Evolutionary conservation across 2,888 invertebrate genomes (phyloP).

Genomic region (Petrophora chlorosata): DNA sequence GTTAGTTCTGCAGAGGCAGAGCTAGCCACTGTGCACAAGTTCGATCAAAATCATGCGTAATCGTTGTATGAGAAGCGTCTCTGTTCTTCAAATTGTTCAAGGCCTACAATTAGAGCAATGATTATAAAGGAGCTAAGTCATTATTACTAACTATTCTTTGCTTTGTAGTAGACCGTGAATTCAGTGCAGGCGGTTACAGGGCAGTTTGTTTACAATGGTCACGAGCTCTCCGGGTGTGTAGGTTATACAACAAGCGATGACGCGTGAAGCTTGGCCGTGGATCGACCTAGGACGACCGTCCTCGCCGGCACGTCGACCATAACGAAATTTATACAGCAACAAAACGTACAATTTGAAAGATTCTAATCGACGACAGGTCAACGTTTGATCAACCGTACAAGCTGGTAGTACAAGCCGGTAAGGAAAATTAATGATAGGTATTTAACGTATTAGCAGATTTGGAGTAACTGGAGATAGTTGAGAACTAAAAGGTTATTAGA

Average conservation of each 20-base stretch:
- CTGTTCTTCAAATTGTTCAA: conserved; percentile 9
- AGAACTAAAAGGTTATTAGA: too few species aligned
- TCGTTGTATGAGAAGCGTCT: conserved; percentile 1
- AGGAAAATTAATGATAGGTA: too few species aligned
- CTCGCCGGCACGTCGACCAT: conserved; percentile 66
- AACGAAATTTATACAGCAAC: conserved; percentile 55
- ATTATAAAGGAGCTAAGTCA: conserved; percentile 12
- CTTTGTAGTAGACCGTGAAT: conserved; percentile 22
- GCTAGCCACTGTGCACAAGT: not conserved
- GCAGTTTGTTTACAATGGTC: conserved; percentile 29
- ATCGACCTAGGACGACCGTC: conserved; percentile 68
- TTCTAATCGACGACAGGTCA: conserved; percentile 7
- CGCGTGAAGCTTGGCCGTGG: conserved; percentile 74
- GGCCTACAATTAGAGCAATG: not conserved
- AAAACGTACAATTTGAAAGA: conserved; percentile 43
- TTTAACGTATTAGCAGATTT: too few species aligned
- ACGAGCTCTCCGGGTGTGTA: conserved; percentile 39
- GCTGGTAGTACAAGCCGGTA: too few species aligned
- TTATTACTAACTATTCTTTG: conserved; percentile 13
- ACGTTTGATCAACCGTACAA: not conserved
- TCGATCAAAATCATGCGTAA: not conserved
- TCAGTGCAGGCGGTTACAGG: conserved; percentile 22
- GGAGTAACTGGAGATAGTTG: too few species aligned
- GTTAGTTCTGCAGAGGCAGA: too few species aligned
- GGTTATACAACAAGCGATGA: conserved; percentile 53